These are phyloP conservation scores for Cossypha polioptera DNA, from an alignment of 2,797 vertebrate genomes.

Conservation along the genomic window DNA sequence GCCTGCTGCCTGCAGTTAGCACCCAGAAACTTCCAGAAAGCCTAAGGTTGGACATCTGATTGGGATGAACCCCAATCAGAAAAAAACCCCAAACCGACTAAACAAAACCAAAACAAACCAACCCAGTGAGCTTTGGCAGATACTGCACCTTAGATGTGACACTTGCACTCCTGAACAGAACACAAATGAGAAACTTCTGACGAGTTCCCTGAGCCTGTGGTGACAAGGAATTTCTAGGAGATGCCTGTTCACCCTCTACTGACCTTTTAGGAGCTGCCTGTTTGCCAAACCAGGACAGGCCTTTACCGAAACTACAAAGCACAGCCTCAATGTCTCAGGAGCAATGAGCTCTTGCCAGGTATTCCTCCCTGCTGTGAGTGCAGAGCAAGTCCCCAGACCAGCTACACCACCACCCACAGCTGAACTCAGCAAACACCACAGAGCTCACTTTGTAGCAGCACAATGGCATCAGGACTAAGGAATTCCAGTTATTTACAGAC, in stretches of 20 bases:
- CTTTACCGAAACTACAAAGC: not conserved
- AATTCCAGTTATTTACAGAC: not conserved
- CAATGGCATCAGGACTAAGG: not conserved
- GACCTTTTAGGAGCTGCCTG: not conserved
- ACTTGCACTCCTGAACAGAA: not conserved
- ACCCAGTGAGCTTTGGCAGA: not conserved
- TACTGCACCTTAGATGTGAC: not conserved
- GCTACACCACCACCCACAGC: not conserved
- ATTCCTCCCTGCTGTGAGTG: not conserved
- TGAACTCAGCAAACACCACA: not conserved
- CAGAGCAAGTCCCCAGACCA: not conserved
- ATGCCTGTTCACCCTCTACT: not conserved
- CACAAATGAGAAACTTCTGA: not conserved
- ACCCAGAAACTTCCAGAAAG: not conserved
- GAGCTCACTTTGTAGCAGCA: not conserved
- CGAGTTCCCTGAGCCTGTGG: not conserved
- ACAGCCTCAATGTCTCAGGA: accelerated
- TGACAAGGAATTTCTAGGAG: not conserved
- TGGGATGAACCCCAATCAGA: not conserved
- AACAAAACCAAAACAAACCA: not conserved
- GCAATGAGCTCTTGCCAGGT: not conserved
- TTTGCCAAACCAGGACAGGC: not conserved
- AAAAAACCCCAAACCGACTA: not conserved
- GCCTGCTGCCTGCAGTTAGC: not conserved
- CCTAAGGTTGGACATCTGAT: not conserved